Conservation (phyloP, 2,888 invertebrate genomes). For the Ecdyonurus torrentis region DNA sequence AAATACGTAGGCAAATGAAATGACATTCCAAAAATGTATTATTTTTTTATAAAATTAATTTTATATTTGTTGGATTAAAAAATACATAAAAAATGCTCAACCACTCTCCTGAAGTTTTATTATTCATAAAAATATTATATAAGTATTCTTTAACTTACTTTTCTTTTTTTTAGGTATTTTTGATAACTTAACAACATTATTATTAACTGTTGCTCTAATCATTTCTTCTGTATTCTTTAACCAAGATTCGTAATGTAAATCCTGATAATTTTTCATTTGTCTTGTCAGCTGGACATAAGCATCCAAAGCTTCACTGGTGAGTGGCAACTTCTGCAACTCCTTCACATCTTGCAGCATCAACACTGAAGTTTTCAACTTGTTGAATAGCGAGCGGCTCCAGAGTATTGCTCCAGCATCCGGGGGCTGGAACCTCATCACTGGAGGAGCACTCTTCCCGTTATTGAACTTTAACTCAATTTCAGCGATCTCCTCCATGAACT, state of each 20-base stretch:
- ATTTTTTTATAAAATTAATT: too few species aligned
- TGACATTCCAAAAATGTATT: too few species aligned
- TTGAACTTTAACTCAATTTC: slow-evolving; percentile 21
- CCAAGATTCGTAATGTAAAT: neutral
- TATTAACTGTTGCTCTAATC: neutral
- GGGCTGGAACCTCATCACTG: slow-evolving; percentile 57
- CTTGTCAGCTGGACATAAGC: neutral
- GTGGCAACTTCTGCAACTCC: neutral
- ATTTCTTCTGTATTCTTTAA: neutral
- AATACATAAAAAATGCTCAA: too few species aligned
- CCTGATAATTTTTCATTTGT: neutral
- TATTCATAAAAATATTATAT: too few species aligned
- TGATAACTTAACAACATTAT: neutral
- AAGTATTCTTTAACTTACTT: too few species aligned
- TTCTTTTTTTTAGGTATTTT: neutral
- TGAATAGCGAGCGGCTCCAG: slow-evolving; percentile 68
- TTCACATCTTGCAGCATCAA: neutral
- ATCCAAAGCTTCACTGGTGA: neutral
- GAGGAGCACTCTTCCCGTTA: slow-evolving; percentile 46
- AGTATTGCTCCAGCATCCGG: slow-evolving; percentile 69
- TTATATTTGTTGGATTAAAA: too few species aligned
- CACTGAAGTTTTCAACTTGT: slow-evolving; percentile 47
- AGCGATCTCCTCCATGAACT: neutral
- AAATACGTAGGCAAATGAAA: too few species aligned
- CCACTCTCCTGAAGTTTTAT: too few species aligned